These are phyloP conservation scores for Clarias platycephalus DNA, from an alignment of 2,797 vertebrate genomes.

Conservation along the genomic window DNA sequence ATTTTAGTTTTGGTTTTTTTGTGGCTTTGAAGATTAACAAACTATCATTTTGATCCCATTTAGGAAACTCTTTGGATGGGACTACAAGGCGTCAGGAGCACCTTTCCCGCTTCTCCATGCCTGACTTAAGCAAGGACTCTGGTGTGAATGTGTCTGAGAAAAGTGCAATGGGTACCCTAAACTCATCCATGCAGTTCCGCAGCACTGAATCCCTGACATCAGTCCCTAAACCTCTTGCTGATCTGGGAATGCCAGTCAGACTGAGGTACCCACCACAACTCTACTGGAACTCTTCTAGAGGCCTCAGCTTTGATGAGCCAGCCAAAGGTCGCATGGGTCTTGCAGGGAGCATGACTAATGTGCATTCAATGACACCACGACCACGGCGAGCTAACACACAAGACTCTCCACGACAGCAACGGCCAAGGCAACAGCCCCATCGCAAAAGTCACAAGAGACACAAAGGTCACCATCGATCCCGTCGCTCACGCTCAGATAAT, in stretches of 20 bases:
- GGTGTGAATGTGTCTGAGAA: constrained; percentile 95
- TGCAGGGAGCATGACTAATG: constrained; percentile 78
- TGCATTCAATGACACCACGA: constrained; percentile 76
- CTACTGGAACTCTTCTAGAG: constrained; percentile 87
- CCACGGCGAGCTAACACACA: constrained; percentile 76
- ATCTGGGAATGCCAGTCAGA: constrained; percentile 80
- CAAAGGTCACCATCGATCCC: constrained; percentile 82
- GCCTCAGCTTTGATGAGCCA: constrained; percentile 80
- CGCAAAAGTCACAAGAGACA: constrained; percentile 73
- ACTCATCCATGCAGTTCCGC: constrained; percentile 91
- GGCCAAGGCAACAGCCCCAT: constrained; percentile 67
- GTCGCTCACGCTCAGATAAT: constrained; percentile 93
- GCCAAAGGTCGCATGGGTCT: constrained; percentile 74
- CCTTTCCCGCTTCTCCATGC: constrained; percentile 96
- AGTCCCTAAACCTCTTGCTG: constrained; percentile 83
- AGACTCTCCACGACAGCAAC: constrained; percentile 73
- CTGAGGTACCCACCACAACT: constrained; percentile 80
- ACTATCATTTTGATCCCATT: constrained; percentile 7
- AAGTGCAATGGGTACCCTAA: constrained; percentile 94
- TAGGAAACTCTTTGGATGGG: constrained; percentile 90
- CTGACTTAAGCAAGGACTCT: constrained; percentile 96
- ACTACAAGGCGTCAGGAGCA: constrained; percentile 93
- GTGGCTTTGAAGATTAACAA: not conserved
- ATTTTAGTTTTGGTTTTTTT: not conserved
- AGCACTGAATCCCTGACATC: constrained; percentile 94